Conservation (phyloP, 2,797 vertebrate species). For the Darevskia mixta region DNA sequence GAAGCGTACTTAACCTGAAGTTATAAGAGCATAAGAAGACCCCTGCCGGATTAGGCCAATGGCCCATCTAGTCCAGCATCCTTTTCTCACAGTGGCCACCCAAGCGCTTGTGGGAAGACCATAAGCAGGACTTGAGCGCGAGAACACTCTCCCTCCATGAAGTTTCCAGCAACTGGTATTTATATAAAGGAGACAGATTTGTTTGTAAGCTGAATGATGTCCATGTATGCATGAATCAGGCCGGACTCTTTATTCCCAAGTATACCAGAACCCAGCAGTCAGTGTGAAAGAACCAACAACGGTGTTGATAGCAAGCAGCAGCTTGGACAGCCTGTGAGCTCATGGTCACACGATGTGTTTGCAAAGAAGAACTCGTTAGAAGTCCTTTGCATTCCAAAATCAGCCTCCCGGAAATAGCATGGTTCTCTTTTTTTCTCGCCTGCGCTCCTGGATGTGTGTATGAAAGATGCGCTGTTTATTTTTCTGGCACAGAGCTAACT, state of each 20-base stretch:
- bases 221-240: background rate
- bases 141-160: too few relatives aligned
- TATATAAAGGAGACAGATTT: background rate
- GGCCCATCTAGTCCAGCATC: too few relatives aligned
- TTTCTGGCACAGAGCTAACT: constrained; percentile 72
- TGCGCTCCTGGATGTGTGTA: constrained; percentile 27
- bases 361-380: constrained; percentile 63
- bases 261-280: background rate
- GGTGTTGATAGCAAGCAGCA: background rate
- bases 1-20: too few relatives aligned
- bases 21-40: too few relatives aligned
- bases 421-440: constrained; percentile 46
- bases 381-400: constrained; percentile 58
- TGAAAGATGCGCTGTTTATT: constrained; percentile 74
- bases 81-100: too few relatives aligned
- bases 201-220: background rate
- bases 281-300: background rate
- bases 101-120: too few relatives aligned
- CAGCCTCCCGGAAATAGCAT: constrained; percentile 68
- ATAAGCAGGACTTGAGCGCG: too few relatives aligned
- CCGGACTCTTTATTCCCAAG: background rate
- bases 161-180: too few relatives aligned
- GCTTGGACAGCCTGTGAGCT: background rate
- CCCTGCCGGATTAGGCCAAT: too few relatives aligned
- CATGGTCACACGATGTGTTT: constrained; percentile 49